A percentile compares a stretch with the other conserved stretches of the same genome.
phyloP scores from a whole-genome alignment of 2,888 invertebrate species.

The Patella pellucida region DNA sequence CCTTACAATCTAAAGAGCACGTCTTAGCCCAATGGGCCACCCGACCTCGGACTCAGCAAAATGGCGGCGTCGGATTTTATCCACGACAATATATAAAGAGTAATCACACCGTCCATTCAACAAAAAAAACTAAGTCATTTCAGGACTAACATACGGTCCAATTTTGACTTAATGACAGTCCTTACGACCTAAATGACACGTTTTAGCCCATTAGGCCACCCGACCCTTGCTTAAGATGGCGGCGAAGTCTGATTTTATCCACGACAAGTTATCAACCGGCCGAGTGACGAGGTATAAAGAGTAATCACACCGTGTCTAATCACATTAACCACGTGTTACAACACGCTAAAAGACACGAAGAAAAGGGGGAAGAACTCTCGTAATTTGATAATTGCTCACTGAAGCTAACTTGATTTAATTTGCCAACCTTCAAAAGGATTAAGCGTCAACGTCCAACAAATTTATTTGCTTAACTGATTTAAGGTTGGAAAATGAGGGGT shows the following conservation, averaged over 20 bases:
- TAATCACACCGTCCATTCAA: neutral
- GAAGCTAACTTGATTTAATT: conserved; percentile 5
- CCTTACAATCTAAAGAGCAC: no score
- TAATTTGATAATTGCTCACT: conserved; percentile 9
- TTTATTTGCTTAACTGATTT: conserved; percentile 6
- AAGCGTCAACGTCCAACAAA: conserved; percentile 5
- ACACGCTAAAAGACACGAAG: neutral
- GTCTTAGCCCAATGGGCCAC: no score
- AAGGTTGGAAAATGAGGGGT: neutral
- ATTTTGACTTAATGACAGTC: no score
- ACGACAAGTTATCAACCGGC: neutral
- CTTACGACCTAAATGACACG: no score
- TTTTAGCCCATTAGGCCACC: no score
- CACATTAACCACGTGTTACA: neutral
- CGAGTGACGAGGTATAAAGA: neutral
- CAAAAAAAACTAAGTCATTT: no score
- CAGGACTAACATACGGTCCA: no score
- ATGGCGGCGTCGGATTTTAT: no score
- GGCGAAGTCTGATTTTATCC: no score
- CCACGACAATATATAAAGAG: neutral
- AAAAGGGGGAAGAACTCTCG: neutral
- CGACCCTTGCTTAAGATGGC: no score
- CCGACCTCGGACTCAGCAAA: no score
- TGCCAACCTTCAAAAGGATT: neutral
- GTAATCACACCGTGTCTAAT: conserved; percentile 1